phyloP scores from a whole-genome alignment of 2,797 vertebrate genomes.

The Simalia tracyae region DNA sequence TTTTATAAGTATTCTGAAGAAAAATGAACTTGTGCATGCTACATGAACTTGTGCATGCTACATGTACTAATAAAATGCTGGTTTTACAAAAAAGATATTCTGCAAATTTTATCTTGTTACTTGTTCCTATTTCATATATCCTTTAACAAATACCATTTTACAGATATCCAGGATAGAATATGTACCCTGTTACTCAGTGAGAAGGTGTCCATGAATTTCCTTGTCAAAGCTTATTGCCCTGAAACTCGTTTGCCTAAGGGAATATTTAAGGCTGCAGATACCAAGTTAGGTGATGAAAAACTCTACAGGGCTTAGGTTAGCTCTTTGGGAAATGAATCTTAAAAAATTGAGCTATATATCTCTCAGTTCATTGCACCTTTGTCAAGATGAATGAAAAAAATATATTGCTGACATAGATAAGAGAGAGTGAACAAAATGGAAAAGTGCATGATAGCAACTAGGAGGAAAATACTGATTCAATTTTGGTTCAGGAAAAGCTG shows the following conservation, averaged over 20 bases:
- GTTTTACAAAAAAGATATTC: neutral
- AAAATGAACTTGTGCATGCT: neutral
- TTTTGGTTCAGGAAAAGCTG: slow-evolving; percentile 3
- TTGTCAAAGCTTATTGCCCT: slow-evolving; percentile 31
- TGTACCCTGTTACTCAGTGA: slow-evolving; percentile 17
- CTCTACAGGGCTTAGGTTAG: slow-evolving; percentile 6
- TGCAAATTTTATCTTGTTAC: neutral
- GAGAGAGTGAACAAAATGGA: slow-evolving; percentile 14
- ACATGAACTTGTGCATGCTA: neutral
- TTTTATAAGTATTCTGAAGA: neutral
- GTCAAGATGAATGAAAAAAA: slow-evolving; percentile 36
- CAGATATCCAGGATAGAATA: slow-evolving; percentile 18
- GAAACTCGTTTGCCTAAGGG: slow-evolving; percentile 3
- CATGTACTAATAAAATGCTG: neutral
- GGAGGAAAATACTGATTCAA: slow-evolving; percentile 6
- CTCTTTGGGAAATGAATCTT: slow-evolving; percentile 41
- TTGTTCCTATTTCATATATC: neutral
- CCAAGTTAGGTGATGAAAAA: slow-evolving; percentile 11
- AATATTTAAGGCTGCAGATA: slow-evolving; percentile 35
- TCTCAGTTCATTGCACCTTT: slow-evolving; percentile 27
- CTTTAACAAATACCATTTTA: neutral
- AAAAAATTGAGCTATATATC: slow-evolving; percentile 33
- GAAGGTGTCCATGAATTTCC: neutral
- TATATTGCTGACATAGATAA: slow-evolving; percentile 4
- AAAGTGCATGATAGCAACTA: slow-evolving; percentile 42